Conservation (phyloP, 2,797 vertebrate genomes). For the Sparidentex hasta region DNA sequence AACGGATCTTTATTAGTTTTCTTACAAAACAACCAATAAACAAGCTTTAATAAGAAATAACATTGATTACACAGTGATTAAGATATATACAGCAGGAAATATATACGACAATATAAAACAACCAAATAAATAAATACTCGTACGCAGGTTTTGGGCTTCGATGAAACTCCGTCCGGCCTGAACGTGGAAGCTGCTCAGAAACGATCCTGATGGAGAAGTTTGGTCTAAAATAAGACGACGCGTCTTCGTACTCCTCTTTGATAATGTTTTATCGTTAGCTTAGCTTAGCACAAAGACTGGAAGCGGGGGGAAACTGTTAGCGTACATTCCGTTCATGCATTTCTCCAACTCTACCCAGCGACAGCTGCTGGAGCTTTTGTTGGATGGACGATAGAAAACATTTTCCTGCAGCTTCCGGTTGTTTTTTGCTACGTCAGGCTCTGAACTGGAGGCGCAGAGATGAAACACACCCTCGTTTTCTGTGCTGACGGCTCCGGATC, state of each 20-base stretch:
- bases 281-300: conserved; percentile 26
- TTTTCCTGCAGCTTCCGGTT: not conserved
- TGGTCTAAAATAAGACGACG: not conserved
- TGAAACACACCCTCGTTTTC: not conserved
- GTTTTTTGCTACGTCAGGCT: not conserved
- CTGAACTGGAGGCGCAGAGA: not conserved
- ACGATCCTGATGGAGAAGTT: not conserved
- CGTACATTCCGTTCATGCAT: not conserved
- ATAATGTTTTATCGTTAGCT: not conserved
- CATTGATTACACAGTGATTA: conserved; percentile 53
- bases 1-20: conserved; percentile 68
- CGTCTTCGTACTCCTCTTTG: not conserved
- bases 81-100: conserved; percentile 76
- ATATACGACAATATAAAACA: conserved; percentile 70
- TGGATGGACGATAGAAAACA: not conserved
- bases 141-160: conserved; percentile 40
- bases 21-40: conserved; percentile 67
- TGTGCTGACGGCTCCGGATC: not conserved
- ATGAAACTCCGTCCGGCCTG: not conserved
- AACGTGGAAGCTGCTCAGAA: conserved; percentile 21
- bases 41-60: conserved; percentile 56
- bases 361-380: not conserved
- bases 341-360: too few species aligned
- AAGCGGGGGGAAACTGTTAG: conserved; percentile 13
- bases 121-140: conserved; percentile 80